Evolutionary conservation across 92 coral and sea anemone genomes (phyloP).

Genomic region (Desmophyllum pertusum): DNA sequence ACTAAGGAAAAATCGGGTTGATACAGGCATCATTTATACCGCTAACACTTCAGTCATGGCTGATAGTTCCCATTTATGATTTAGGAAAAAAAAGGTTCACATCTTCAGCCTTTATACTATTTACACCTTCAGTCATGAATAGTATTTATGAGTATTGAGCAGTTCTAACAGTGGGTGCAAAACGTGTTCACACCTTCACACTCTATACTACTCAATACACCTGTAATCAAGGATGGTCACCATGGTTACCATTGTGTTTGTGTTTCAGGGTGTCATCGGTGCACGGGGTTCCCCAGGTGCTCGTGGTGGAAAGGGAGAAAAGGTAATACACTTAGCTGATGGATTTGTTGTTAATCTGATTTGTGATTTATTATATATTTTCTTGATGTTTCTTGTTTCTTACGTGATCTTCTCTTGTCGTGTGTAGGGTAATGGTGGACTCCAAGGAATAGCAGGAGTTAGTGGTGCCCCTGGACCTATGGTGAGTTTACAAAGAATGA

Average conservation of each 20-base stretch:
- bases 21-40: no score
- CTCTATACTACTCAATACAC: neutral
- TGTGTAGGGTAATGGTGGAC: slow-evolving; percentile 26
- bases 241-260: neutral
- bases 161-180: no score
- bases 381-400: neutral
- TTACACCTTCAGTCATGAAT: no score
- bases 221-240: neutral
- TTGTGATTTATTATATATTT: neutral
- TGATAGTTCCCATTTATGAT: no score
- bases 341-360: neutral
- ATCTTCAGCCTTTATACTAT: no score
- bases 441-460: slow-evolving; percentile 28
- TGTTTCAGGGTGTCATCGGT: slow-evolving; percentile 29
- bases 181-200: no score
- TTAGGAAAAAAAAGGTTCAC: no score
- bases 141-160: no score
- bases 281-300: slow-evolving; percentile 35
- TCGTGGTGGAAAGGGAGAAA: slow-evolving; percentile 34
- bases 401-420: neutral
- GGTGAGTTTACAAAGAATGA: neutral
- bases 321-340: neutral
- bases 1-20: no score
- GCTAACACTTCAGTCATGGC: no score
- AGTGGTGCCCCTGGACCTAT: slow-evolving; percentile 28